A percentile compares a stretch with the other conserved stretches of the same genome.
Evolutionary conservation across 2,113 vertebrate genomes (phyloP).

Genomic region (Potamarius usumacintae): DNA sequence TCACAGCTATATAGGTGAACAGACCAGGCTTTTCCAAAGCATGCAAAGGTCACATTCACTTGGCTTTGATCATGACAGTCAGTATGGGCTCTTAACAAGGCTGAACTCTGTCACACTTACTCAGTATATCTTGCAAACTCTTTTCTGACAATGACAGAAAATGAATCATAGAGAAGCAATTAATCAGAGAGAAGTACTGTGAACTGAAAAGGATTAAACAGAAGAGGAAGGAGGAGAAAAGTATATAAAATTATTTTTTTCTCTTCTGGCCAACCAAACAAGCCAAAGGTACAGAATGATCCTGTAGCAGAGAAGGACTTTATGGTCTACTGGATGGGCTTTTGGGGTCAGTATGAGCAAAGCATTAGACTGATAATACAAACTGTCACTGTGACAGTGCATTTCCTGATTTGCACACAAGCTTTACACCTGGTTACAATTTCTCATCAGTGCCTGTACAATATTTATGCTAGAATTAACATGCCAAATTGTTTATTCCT

Average conservation of each 20-base stretch:
- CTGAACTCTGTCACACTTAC: slow-evolving; percentile 17
- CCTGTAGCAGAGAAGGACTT: background rate
- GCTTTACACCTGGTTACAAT: background rate
- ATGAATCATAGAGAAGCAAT: background rate
- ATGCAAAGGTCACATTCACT: slow-evolving; percentile 38
- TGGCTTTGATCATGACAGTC: slow-evolving; percentile 37
- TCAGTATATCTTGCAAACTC: background rate
- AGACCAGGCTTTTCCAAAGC: background rate
- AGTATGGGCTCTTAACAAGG: background rate
- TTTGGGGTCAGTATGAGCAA: background rate
- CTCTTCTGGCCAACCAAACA: background rate
- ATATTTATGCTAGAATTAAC: background rate
- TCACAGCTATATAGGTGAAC: background rate
- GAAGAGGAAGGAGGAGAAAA: background rate
- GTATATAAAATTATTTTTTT: too few relatives aligned
- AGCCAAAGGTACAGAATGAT: background rate
- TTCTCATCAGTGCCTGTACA: background rate
- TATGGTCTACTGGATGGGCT: background rate
- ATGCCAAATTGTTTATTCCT: background rate
- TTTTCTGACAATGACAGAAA: background rate
- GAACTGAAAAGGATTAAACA: background rate
- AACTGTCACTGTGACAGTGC: background rate
- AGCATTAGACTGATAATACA: background rate
- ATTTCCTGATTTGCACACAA: background rate
- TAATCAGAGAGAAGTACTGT: background rate